phyloP scores from a whole-genome alignment of 1,140 invertebrate species.

The Microplitis demolitor region DNA sequence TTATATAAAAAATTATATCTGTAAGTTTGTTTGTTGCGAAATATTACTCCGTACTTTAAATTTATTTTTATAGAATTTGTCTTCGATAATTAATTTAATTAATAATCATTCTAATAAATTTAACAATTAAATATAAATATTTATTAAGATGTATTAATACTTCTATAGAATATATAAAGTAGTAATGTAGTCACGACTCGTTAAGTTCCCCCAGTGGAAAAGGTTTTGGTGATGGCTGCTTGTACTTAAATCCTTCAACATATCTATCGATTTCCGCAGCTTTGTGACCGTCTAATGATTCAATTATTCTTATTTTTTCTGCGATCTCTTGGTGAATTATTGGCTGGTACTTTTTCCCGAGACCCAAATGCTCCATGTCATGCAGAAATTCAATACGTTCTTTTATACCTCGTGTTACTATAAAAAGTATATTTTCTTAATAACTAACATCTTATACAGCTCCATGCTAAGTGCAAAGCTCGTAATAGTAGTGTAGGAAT shows the following conservation, averaged over 20 bases:
- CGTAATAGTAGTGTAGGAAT: too few species aligned
- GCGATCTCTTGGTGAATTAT: constrained; percentile 61
- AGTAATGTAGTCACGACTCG: constrained; percentile 14
- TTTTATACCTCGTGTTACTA: constrained; percentile 55
- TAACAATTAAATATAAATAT: too few species aligned
- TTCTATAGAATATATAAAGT: too few species aligned
- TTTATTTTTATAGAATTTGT: too few species aligned
- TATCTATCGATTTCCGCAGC: constrained; percentile 43
- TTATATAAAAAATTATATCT: too few species aligned
- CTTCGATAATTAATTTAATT: too few species aligned
- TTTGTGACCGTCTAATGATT: constrained; percentile 46
- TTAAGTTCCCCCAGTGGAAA: constrained; percentile 52
- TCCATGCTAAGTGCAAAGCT: too few species aligned
- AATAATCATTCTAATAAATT: too few species aligned
- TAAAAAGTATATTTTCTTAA: not conserved
- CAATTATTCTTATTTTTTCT: constrained; percentile 55
- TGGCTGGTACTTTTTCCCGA: constrained; percentile 57
- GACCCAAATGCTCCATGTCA: constrained; percentile 58
- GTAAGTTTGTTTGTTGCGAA: too few species aligned
- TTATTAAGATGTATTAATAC: too few species aligned
- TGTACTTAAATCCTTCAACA: constrained; percentile 39
- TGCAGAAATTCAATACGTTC: constrained; percentile 59
- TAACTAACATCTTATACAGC: not conserved
- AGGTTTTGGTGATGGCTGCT: constrained; percentile 47
- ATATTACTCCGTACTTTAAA: too few species aligned